Conservation (phyloP, 2,113 vertebrate species). For the Paracanthobrama guichenoti region DNA sequence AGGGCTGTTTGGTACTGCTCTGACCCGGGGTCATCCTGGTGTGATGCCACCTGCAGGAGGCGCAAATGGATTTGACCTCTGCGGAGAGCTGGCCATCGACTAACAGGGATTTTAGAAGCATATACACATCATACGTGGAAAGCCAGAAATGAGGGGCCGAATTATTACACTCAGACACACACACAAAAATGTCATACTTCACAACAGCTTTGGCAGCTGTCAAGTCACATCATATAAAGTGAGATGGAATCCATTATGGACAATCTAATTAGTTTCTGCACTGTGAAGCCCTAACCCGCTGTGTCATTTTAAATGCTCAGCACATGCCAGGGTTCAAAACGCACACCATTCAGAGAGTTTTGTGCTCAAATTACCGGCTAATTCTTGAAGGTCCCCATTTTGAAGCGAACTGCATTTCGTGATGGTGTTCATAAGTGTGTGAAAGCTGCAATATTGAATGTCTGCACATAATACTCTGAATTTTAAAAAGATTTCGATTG, state of each 20-base stretch:
- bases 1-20: neutral
- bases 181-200: constrained; percentile 8
- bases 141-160: neutral
- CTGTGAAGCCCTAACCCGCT: constrained; percentile 14
- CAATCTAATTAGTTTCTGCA: constrained; percentile 38
- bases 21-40: constrained; percentile 17
- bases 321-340: constrained; percentile 18
- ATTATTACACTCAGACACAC: constrained; percentile 2
- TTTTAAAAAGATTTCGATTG: constrained; percentile 1
- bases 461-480: neutral
- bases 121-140: neutral
- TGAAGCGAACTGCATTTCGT: constrained; percentile 19
- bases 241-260: constrained; percentile 38
- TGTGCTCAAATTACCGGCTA: constrained; percentile 21
- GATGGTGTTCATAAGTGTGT: constrained; percentile 15
- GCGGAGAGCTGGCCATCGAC: neutral
- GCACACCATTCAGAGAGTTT: neutral
- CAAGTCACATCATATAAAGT: constrained; percentile 37
- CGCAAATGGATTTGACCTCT: constrained; percentile 52
- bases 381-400: constrained; percentile 22
- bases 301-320: constrained; percentile 32
- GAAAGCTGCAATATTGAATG: neutral
- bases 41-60: constrained; percentile 45
- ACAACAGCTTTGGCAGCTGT: constrained; percentile 33
- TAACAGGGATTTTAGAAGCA: neutral